Base-by-base conservation (phyloP, 53 echinoderm and acorn worm species). In the Holothuria scabra region DNA sequence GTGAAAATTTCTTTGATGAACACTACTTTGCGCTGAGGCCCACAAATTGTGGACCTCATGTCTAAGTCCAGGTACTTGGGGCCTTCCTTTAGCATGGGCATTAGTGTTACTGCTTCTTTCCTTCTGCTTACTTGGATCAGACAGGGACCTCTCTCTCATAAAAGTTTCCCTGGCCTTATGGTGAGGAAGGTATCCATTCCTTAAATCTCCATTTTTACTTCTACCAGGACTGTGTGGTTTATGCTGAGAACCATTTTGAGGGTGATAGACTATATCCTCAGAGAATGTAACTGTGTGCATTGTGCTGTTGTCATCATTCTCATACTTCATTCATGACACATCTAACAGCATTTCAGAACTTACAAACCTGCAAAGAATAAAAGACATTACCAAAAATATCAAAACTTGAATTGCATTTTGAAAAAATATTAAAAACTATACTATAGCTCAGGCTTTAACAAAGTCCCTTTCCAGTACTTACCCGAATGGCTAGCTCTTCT, bases 271-370 rank as follows among this genome's bases (percentile, higher is more conserved):
- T 57, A 79, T 10, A 28, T 79, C 79, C 55, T 79, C 79, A 79
- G 79, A 79, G n/a, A 79, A 79, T 49, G 57, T 79, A 33, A 79
- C 79, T 1, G 57, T 79, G 14, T 79, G 79, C 79, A 79, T 79
- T 59, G 32, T 79, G 57, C 2, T 52, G 52, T 52, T 52, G 14
- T 52, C 52, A 14, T 52, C 52, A 52, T 52, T 1, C 52, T 52
- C 8, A 52, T 14, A 52, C 52, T 52, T 52, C 52, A 52, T 16
- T 1, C 18, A 52, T 52, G 16, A 16, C 16, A 52, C 52, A 52
- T 18, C 18, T 52, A 52, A 52, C 18, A 16, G 18, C 18, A 52
- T 52, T 14, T 52, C 16, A 16, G 16, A 52, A 1, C 5, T 18
- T 52, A 52, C 18, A 52, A 8, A 52, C 18, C 52, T 52, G 52